phyloP scores from a whole-genome alignment of 2,888 invertebrate genomes.

The Chaetoderma sp. region DNA sequence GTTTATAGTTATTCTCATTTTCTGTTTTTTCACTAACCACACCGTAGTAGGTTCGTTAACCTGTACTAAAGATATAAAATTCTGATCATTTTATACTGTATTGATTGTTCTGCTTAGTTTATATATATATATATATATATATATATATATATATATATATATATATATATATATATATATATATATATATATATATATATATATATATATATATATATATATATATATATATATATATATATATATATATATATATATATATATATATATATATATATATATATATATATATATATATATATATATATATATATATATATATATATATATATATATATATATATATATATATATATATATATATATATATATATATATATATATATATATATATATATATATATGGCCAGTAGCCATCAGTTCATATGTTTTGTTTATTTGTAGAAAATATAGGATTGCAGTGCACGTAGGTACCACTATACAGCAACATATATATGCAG shows the following conservation, averaged over 20 bases:
- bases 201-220: conserved; percentile 22
- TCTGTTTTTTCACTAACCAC: not conserved
- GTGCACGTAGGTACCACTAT: too few species aligned
- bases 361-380: not conserved
- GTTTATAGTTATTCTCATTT: too few species aligned
- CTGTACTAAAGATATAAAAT: too few species aligned
- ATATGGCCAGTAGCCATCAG: too few species aligned
- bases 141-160: conserved; percentile 26
- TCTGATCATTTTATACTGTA: too few species aligned
- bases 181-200: conserved; percentile 28
- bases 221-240: conserved; percentile 23
- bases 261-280: conserved; percentile 21
- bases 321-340: conserved; percentile 4
- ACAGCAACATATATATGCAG: not conserved
- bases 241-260: conserved; percentile 19
- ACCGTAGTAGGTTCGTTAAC: too few species aligned
- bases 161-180: conserved; percentile 22
- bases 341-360: conserved; percentile 3
- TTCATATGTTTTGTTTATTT: too few species aligned
- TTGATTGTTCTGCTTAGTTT: too few species aligned
- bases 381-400: not conserved
- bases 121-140: not conserved
- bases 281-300: not conserved
- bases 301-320: not conserved
- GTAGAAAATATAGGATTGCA: too few species aligned